Percentiles rank a stretch among this genome's conserved stretches.
These are phyloP conservation scores for Rhombomys opimus DNA, from an alignment of 2,113 vertebrate genomes.

Conservation along the genomic window DNA sequence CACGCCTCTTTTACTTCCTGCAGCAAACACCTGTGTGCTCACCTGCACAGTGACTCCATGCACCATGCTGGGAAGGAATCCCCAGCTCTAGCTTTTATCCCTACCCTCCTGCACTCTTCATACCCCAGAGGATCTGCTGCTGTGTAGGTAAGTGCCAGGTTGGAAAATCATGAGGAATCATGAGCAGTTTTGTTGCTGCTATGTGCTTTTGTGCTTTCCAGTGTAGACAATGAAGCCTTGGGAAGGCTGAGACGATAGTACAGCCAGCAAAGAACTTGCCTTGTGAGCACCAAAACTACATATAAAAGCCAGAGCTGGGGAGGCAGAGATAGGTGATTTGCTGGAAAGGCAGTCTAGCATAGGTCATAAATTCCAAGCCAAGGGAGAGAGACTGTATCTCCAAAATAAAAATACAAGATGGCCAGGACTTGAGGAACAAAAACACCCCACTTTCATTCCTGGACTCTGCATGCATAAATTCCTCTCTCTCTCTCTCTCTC, in stretches of 20 bases:
- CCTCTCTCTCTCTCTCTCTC: background rate
- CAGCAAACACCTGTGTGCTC: background rate
- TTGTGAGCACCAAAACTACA: background rate
- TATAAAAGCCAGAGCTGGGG: background rate
- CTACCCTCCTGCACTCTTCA: background rate
- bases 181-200: background rate
- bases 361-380: background rate
- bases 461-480: background rate
- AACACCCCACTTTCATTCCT: background rate
- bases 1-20: background rate
- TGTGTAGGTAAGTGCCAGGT: background rate
- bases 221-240: background rate
- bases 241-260: background rate
- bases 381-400: background rate
- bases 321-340: too few species aligned
- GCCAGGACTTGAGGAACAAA: background rate
- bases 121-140: background rate
- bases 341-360: background rate
- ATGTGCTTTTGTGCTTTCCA: background rate
- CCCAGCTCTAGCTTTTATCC: background rate
- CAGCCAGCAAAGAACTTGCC: background rate
- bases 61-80: background rate
- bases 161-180: background rate
- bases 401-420: background rate
- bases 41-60: background rate